Evolutionary conservation across 2,888 invertebrate genomes (phyloP).

Genomic region (Rapana venosa): DNA sequence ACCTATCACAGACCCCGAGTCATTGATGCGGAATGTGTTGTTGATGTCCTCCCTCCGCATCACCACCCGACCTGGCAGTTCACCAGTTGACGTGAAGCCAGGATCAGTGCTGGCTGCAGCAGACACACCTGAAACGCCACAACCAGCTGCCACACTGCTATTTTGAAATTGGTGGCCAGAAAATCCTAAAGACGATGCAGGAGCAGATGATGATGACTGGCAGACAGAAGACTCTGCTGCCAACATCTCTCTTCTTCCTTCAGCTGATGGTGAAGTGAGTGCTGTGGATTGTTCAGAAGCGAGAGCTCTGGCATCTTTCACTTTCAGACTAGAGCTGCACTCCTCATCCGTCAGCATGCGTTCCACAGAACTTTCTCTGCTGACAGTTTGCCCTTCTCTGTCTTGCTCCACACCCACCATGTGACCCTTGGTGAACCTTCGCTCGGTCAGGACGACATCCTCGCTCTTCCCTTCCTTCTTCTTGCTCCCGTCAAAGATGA

Average conservation of each 20-base stretch:
- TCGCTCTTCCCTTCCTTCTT: conserved; percentile 42
- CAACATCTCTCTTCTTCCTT: too few species aligned
- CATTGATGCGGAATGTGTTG: neutral
- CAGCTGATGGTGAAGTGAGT: too few species aligned
- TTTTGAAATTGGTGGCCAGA: neutral
- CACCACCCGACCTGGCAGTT: conserved; percentile 1
- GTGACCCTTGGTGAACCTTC: conserved; percentile 49
- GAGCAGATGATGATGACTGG: neutral
- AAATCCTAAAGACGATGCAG: neutral
- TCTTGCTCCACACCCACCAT: conserved; percentile 54
- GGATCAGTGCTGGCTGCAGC: neutral
- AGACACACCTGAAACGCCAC: neutral
- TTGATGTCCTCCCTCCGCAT: conserved; percentile 28
- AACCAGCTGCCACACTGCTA: neutral
- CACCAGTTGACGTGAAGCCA: neutral
- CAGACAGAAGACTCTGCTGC: neutral
- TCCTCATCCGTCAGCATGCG: conserved; percentile 48
- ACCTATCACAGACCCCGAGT: neutral
- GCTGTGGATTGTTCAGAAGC: neutral
- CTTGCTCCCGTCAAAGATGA: conserved; percentile 51
- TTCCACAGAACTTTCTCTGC: conserved; percentile 54
- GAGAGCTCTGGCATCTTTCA: neutral
- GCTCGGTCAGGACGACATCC: conserved; percentile 52
- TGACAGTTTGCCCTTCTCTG: conserved; percentile 48
- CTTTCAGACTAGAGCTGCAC: conserved; percentile 39